Conservation (phyloP, 2,888 invertebrate species). For the Encarsia formosa region DNA sequence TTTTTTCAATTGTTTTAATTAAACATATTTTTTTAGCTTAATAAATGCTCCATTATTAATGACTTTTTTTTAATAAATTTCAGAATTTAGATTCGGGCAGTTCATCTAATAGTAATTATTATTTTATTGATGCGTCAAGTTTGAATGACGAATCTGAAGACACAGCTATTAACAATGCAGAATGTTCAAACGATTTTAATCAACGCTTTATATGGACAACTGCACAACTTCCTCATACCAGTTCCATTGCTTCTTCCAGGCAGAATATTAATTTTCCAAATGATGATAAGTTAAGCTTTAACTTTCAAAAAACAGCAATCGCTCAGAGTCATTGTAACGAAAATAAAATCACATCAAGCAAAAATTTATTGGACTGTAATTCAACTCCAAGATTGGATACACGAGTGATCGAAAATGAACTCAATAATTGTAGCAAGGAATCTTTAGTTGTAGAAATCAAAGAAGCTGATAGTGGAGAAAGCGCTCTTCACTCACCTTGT, state of each 20-base stretch:
- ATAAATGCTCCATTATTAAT: neutral
- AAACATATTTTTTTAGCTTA: neutral
- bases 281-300: too few relatives aligned
- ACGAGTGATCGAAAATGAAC: conserved; percentile 17
- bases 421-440: conserved; percentile 43
- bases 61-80: neutral
- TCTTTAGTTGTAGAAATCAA: conserved; percentile 48
- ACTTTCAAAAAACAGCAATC: too few relatives aligned
- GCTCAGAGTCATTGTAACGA: too few relatives aligned
- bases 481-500: conserved; percentile 47
- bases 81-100: conserved; percentile 12
- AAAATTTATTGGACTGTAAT: too few relatives aligned
- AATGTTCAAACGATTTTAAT: too few relatives aligned
- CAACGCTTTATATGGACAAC: too few relatives aligned
- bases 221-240: too few relatives aligned
- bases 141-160: conserved; percentile 61
- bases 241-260: too few relatives aligned
- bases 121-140: conserved; percentile 76
- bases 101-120: conserved; percentile 51
- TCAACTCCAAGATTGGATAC: too few relatives aligned
- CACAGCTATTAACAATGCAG: conserved; percentile 6
- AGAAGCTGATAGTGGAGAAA: conserved; percentile 48
- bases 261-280: too few relatives aligned
- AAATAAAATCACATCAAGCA: too few relatives aligned
- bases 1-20: too few relatives aligned